Evolutionary conservation across 2,888 invertebrate genomes (phyloP), one percentile per base, ranked within the genome.

Genomic region (Cerceris rybyensis): DNA sequence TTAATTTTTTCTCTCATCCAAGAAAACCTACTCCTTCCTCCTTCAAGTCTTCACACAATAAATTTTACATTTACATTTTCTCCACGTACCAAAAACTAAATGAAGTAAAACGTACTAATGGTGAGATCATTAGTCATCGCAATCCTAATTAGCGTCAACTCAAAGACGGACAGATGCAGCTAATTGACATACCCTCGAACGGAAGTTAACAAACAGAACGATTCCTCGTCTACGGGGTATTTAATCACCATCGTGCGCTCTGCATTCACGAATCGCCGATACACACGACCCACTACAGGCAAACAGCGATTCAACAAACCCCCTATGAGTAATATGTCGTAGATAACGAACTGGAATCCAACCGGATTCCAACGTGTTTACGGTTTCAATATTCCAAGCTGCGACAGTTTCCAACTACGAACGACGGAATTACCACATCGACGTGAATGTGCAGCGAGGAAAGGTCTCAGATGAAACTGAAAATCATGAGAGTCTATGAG

Each of bases 261-360:
- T 49, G 54, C 55, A 67, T 75, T 70, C 64, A 39, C 58, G 7
- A 9, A 39, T 52, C 13, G 49, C 16, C 54, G 61, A 70, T 61
- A 46, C 41, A 55, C 8, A 14, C 13, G 13, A n/a, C 28, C 17
- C 39, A 13, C 55, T 52, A 28, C 39, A 39, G 42, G 28, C 28
- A 28, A 28, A 43, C 16, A 7, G 4, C 46, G 16, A 58, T 41
- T 75, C 66, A 57, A 50, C 63, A 42, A 74, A 77, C 65, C 67
- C 66, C 77, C 43, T 28, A 46, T 69, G 69, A 77, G 72, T 61
- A 77, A 77, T 52, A 61, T 67, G 28, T 61, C 49, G 69, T 55
- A 77, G 77, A 79, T 79, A 79, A 77, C 78, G 77, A 79, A 77
- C 68, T 72, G 72, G 52, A 77, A 76, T 68, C 76, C 78, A 52